A percentile compares a stretch with the other conserved stretches of the same genome.
These are phyloP conservation scores for Hartigia nigra DNA, from an alignment of 2,888 invertebrate species.

Conservation along the genomic window DNA sequence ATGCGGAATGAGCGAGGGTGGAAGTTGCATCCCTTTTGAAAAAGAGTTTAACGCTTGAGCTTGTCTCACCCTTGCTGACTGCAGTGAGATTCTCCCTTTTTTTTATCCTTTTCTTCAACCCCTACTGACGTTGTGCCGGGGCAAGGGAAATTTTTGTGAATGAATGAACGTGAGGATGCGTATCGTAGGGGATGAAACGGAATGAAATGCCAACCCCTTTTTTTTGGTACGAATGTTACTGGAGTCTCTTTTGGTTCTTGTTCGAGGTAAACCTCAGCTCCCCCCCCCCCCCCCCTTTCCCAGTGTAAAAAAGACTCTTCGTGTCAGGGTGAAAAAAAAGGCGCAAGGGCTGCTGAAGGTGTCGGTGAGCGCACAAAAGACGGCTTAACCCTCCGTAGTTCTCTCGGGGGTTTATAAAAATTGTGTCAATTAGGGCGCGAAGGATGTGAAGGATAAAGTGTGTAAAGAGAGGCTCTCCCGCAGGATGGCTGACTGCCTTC, in stretches of 20 bases:
- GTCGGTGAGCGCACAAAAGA: constrained; percentile 47
- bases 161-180: constrained; percentile 46
- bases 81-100: not conserved
- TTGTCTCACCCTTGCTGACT: not conserved
- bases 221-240: constrained; percentile 18
- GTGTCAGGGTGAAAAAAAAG: not conserved
- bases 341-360: constrained; percentile 41
- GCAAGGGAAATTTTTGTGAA: constrained; percentile 49
- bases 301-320: constrained; percentile 37
- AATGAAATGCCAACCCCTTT: constrained; percentile 46
- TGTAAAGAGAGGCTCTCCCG: constrained; percentile 5
- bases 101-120: not conserved
- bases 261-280: not conserved
- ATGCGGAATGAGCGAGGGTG: not conserved
- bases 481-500: not conserved
- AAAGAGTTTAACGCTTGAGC: not conserved
- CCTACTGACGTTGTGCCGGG: not conserved
- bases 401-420: constrained; percentile 54
- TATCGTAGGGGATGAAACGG: constrained; percentile 35
- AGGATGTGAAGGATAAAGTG: constrained; percentile 22
- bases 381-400: constrained; percentile 46
- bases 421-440: constrained; percentile 58
- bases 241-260: not conserved
- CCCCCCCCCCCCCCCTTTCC: too few relatives aligned
- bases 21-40: not conserved